Base-by-base conservation (phyloP, 2,113 vertebrate species). In the Urocitellus parryii region DNA sequence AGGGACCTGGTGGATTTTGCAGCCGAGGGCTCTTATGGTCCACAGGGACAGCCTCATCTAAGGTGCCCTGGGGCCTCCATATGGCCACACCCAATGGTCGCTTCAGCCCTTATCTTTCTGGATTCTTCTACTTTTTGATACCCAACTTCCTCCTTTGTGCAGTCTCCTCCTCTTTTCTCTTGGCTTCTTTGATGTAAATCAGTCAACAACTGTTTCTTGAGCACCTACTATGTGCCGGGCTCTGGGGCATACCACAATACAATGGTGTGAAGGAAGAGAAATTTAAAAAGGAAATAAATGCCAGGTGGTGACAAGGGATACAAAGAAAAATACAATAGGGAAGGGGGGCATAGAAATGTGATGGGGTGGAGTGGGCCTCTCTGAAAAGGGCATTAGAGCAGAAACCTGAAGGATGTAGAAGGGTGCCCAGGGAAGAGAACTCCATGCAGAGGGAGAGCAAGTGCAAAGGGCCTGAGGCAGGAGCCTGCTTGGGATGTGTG, bases 21-120 rank as follows among this genome's bases (percentile, higher is more conserved):
- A n/a, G 48, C 22, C 8, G 10, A 42, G 32, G 87, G 1, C 81
- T 83, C 68, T 42, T 1, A 4, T 27, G 61, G 37, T 78, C 83
- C 32, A 0, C 42, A 56, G 78, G n/a, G 45, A 45, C 68, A 53
- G 94, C 39, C 48, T 53, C 83, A 79, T 37, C 34, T 56, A 20
- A 83, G 32, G 91, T 74, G 32, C 88, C 45, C 92, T 45, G n/a
- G 56, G 78, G 56, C 74, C 76, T 85, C 86, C 76, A 42, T 20
- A 8, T 95, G 67, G 56, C 94, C 89, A 86, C 74, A 92, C 61
- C 74, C 37, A 88, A 70, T 9, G 29, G 73, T 73, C 68, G 13
- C 78, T 74, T 90, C 34, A 12, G 86, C 34, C 73, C 63, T 91
- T 96, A 95, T 93, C 96, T 89, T 39, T 94, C 81, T 91, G 83